These are phyloP conservation scores for Drosophila sordidula DNA, from an alignment of 2,888 invertebrate species.

Conservation along the genomic window DNA sequence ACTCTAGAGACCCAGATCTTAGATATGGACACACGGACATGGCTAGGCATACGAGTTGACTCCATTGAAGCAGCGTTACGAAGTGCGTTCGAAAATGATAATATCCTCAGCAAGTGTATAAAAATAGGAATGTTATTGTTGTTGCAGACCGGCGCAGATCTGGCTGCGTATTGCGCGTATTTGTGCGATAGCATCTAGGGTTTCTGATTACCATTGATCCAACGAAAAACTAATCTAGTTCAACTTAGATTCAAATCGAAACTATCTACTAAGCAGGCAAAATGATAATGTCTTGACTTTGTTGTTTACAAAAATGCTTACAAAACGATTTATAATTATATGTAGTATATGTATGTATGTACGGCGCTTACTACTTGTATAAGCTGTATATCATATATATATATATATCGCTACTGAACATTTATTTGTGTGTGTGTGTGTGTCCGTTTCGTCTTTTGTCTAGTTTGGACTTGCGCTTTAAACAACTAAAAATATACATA, in stretches of 20 bases:
- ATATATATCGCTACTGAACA: conserved; percentile 35
- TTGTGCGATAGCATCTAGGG: conserved; percentile 42
- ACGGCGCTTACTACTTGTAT: conserved; percentile 11
- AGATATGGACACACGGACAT: neutral
- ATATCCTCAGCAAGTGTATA: conserved; percentile 38
- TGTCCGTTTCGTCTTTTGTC: conserved; percentile 13
- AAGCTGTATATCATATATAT: conserved; percentile 22
- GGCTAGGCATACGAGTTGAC: neutral
- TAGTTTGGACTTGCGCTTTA: conserved; percentile 52
- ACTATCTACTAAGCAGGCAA: conserved; percentile 24
- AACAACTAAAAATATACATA: conserved; percentile 48
- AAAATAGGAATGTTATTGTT: conserved; percentile 54
- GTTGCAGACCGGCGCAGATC: conserved; percentile 25
- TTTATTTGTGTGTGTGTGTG: conserved; percentile 28
- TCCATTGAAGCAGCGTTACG: neutral
- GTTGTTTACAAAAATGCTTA: conserved; percentile 52
- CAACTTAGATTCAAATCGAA: conserved; percentile 18
- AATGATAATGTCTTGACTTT: conserved; percentile 10
- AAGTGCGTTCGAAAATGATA: conserved; percentile 9
- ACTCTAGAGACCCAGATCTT: neutral
- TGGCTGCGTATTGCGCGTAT: conserved; percentile 31
- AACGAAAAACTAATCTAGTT: conserved; percentile 25
- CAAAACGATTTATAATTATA: conserved; percentile 48
- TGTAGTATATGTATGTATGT: conserved; percentile 8
- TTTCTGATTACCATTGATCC: conserved; percentile 5